phyloP scores from a whole-genome alignment of 2,888 invertebrate species.

The Pseudanteris insignis region DNA sequence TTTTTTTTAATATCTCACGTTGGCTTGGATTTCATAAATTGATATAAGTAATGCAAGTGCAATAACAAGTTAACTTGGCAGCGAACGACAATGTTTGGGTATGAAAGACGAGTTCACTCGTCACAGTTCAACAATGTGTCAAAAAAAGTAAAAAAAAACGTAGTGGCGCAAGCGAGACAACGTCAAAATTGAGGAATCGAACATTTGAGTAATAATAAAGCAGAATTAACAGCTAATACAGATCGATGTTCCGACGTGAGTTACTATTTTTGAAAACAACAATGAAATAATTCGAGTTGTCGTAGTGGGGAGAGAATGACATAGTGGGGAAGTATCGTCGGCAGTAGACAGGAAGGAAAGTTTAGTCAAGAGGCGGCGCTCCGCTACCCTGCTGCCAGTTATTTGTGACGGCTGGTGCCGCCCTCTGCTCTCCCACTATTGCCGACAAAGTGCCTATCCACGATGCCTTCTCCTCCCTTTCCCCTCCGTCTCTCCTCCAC shows the following conservation, averaged over 20 bases:
- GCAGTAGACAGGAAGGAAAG: constrained; percentile 7
- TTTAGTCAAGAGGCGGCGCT: constrained; percentile 53
- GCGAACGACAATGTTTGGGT: no score
- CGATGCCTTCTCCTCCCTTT: not conserved
- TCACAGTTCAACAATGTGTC: no score
- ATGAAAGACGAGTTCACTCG: no score
- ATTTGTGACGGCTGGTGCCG: constrained; percentile 55
- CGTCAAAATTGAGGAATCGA: constrained; percentile 58
- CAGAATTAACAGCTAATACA: constrained; percentile 64
- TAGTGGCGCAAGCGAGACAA: constrained; percentile 32
- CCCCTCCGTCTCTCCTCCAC: no score
- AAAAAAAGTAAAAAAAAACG: constrained; percentile 4
- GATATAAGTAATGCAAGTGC: no score
- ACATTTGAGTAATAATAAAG: constrained; percentile 56
- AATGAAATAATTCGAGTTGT: constrained; percentile 61
- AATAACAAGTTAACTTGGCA: no score
- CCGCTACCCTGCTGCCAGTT: constrained; percentile 52
- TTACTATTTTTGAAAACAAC: constrained; percentile 58
- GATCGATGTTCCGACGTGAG: constrained; percentile 60
- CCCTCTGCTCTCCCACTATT: constrained; percentile 51
- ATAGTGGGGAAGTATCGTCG: constrained; percentile 19
- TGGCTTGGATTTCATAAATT: no score
- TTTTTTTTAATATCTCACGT: no score
- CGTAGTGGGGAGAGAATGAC: constrained; percentile 20
- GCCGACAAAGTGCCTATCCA: constrained; percentile 25